Base-by-base conservation (phyloP, 2,797 vertebrate species). In the Alcedo atthis region DNA sequence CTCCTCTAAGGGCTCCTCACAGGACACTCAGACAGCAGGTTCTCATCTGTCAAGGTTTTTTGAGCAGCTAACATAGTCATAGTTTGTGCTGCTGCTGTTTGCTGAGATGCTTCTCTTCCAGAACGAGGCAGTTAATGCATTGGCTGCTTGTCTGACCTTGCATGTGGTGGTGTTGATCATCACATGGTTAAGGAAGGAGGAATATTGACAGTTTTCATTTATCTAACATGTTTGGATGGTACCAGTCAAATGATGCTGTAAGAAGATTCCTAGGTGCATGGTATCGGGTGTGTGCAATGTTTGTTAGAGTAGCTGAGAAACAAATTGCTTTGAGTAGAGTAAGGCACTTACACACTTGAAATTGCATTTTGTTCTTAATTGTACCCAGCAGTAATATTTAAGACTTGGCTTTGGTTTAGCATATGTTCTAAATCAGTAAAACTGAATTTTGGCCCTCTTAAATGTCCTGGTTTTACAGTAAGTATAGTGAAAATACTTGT, bases 21-120 rank as follows among this genome's bases (percentile, higher is more conserved):
- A 96, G 97, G 95, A 96, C 91, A 96, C 96, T 90, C 97, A 94
- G 81, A 91, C 94, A 96, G 96, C 99, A 99, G 99, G 99, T 99
- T 98, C 77, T 97, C 96, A 78, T 84, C 92, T 93, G 92, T 71
- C 92, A 84, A 94, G 96, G 96, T 93, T 97, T 94, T 95, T 95
- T 86, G 74, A 96, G 96, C 95, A 96, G 91, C 95, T 94, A 51
- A 68, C 21, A 24, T 92, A 96, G 92, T 83, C 95, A 46, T 80
- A 92, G 95, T 90, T 92, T 96, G 96, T 95, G 82, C 95, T 95
- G 96, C 96, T 97, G 32, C 35, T 92, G 91, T 97, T 93, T 87
- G 95, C 96, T 93, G 63, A 96, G 92, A 81, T 81, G 97, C 97
- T 97, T 95, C 91, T 90, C 62, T 81, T 91, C 55, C 70, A 78